Percentiles rank a stretch among this genome's conserved stretches.
Evolutionary conservation across 1,140 invertebrate species (phyloP).

Genomic region (Lineus longissimus): DNA sequence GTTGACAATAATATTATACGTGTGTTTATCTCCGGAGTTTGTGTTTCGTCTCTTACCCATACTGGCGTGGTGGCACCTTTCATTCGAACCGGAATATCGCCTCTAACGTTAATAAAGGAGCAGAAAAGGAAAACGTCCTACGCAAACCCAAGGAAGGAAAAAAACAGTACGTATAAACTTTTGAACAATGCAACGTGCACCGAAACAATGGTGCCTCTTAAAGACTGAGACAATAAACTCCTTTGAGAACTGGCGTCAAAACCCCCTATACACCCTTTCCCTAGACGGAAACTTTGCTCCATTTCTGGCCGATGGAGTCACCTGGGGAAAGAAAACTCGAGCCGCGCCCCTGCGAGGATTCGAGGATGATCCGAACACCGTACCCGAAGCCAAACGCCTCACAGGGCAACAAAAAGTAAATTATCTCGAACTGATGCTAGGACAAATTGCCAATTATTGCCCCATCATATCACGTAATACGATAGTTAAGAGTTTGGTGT

Average conservation of each 20-base stretch:
- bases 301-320: background rate
- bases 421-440: constrained; percentile 19
- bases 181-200: no score
- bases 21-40: no score
- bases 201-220: constrained; percentile 16
- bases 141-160: no score
- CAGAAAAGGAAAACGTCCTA: no score
- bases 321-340: constrained; percentile 11
- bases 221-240: constrained; percentile 15
- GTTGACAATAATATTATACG: no score
- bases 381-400: background rate
- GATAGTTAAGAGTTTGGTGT: constrained; percentile 27
- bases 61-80: no score
- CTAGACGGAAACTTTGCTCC: constrained; percentile 12
- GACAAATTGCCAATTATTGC: constrained; percentile 25
- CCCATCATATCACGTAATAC: constrained; percentile 20
- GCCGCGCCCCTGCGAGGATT: constrained; percentile 10
- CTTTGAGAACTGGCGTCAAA: constrained; percentile 19
- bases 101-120: no score
- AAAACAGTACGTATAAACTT: no score
- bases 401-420: constrained; percentile 18
- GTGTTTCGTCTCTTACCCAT: no score
- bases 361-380: constrained; percentile 2
- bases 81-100: no score
- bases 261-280: constrained; percentile 6